phyloP scores from a whole-genome alignment of 1,140 invertebrate genomes.

The Panagrolaimus sp. region DNA sequence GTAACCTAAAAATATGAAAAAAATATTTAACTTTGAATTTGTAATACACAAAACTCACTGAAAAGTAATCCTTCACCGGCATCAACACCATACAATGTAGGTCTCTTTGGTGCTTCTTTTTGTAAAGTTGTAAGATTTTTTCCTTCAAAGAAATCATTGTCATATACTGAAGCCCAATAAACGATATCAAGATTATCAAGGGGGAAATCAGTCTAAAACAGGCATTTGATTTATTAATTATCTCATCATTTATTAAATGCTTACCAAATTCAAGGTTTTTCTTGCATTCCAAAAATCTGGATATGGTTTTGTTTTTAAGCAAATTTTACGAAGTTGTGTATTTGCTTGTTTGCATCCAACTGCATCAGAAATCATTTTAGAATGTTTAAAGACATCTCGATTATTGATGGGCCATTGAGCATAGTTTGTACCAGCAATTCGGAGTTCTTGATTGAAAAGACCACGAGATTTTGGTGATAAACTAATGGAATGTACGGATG shows the following conservation, averaged over 20 bases:
- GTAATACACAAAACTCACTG: no score
- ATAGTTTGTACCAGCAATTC: not conserved
- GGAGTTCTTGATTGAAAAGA: not conserved
- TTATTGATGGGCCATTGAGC: not conserved
- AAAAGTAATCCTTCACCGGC: not conserved
- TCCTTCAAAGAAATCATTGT: conserved; percentile 8
- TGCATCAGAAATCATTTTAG: not conserved
- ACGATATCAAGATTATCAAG: not conserved
- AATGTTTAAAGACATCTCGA: not conserved
- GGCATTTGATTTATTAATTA: no score
- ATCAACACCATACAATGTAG: not conserved
- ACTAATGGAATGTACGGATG: conserved; percentile 72
- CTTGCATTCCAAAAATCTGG: not conserved
- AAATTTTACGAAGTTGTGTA: not conserved
- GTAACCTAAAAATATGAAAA: no score
- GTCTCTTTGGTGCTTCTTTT: not conserved
- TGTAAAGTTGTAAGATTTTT: not conserved
- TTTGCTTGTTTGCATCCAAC: not conserved
- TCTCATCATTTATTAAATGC: not conserved
- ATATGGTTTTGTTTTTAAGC: not conserved
- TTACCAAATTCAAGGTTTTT: not conserved
- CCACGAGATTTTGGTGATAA: conserved; percentile 66
- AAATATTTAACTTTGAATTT: no score
- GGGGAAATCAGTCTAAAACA: not conserved
- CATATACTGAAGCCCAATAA: not conserved